Evolutionary conservation across 2,888 invertebrate genomes (phyloP).

Genomic region (Enoplolaimus lenunculus): DNA sequence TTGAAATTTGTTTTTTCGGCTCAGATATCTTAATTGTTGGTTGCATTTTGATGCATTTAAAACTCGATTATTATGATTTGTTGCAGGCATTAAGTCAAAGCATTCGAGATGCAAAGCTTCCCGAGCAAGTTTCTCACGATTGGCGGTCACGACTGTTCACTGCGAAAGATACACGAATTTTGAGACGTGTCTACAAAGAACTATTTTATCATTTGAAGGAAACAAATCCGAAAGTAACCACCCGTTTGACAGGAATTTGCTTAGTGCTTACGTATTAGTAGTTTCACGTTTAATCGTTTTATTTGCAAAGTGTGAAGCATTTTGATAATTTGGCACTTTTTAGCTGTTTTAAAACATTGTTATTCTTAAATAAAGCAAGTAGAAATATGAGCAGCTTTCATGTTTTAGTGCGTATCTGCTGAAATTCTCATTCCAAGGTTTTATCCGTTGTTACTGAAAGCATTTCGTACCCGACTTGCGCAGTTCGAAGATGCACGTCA

Average conservation of each 20-base stretch:
- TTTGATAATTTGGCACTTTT: no score
- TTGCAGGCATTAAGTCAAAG: not conserved
- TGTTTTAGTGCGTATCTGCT: not conserved
- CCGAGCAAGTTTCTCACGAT: not conserved
- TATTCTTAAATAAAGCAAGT: no score
- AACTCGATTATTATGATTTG: no score
- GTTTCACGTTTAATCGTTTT: no score
- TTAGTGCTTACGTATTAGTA: no score
- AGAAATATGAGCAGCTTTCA: no score
- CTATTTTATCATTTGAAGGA: not conserved
- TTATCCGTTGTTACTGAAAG: constrained; percentile 13
- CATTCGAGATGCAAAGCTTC: not conserved
- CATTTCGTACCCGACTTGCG: constrained; percentile 3
- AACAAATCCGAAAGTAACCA: not conserved
- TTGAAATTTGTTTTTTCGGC: no score
- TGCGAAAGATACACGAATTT: constrained; percentile 2
- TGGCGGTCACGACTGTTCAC: constrained; percentile 9
- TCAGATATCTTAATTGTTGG: no score
- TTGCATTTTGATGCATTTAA: no score
- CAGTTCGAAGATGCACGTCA: not conserved
- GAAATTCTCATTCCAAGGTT: constrained; percentile 9
- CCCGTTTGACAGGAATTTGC: no score
- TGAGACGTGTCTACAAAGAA: not conserved
- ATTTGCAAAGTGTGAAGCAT: no score
- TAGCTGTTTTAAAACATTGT: no score